A percentile compares a stretch with the other conserved stretches of the same genome.
Conservation (phyloP, 2,113 vertebrate genomes). For the Donacobius atricapilla region DNA sequence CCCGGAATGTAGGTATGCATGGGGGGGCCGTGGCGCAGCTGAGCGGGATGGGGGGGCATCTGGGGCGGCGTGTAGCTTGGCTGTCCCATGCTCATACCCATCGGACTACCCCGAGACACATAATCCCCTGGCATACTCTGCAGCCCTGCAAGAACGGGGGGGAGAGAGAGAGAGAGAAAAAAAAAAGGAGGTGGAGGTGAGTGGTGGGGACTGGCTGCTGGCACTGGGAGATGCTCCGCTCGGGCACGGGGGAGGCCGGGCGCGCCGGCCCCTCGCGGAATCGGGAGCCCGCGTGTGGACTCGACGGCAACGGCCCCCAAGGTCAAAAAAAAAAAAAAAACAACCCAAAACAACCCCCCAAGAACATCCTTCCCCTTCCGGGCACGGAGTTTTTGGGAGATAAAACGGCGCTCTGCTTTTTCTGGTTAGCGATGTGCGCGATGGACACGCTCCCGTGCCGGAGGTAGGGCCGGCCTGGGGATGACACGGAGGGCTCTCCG, state of each 20-base stretch:
- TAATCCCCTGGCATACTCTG: slow-evolving; percentile 90
- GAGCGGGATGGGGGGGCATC: slow-evolving; percentile 84
- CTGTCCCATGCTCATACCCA: slow-evolving; percentile 87
- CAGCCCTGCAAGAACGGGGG: slow-evolving; percentile 74
- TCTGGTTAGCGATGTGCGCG: fast-evolving
- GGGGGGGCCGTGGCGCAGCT: slow-evolving; percentile 84
- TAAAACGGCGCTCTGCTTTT: neutral
- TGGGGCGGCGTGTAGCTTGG: slow-evolving; percentile 82
- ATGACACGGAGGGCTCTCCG: neutral
- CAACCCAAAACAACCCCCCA: no score
- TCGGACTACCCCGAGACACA: slow-evolving; percentile 87
- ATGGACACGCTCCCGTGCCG: neutral
- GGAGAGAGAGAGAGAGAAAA: neutral
- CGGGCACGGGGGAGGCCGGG: fast-evolving
- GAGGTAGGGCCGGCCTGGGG: neutral
- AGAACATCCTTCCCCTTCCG: neutral
- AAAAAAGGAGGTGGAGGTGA: slow-evolving; percentile 37
- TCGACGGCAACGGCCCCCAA: neutral
- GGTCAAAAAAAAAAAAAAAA: neutral
- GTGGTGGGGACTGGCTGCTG: neutral
- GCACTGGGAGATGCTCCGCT: fast-evolving
- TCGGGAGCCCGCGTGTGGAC: no score
- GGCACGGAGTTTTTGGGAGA: neutral
- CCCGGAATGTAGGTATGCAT: slow-evolving; percentile 89
- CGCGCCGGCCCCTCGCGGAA: no score